Evolutionary conservation across 2,888 invertebrate species (phyloP), one percentile per base, ranked within the genome.

Genomic region (Spodoptera exigua): DNA sequence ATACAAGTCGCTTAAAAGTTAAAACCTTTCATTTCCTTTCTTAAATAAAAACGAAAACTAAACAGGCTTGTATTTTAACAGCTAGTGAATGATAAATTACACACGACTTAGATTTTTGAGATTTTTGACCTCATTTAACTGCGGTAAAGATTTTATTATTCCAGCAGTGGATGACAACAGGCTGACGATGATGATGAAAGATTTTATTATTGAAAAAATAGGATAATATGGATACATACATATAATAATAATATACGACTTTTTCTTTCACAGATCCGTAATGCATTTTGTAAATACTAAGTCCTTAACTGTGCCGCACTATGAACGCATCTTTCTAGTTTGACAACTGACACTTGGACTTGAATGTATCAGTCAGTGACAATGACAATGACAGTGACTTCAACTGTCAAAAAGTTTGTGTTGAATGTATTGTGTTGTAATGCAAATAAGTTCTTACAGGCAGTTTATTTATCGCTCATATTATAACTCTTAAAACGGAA

Each of bases 41-140:
- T 14, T 43, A 16, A 3, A 36, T 17, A 21, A 10, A 16, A 36
- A 51, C 2, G 34, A 27, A 12, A 47, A 43, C 18, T n/a, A 41
- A 18, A n/a, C n/a, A n/a, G 7, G 4, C 16, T 12, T 4, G 12
- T 14, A 35, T 58, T 37, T 44, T n/a, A n/a, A 48, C 9, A 10
- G 36, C 18, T 37, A 46, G 35, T 51, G 41, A 1, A 36, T 51
- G 49, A 43, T 41, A 41, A 66, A 70, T 63, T 37, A 70, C 49
- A 45, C 34, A 54, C 54, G 62, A 70, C n/a, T 49, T 61, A 49
- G 48, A 65, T 70, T 70, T 61, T 13, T 54, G 45, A 69, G n/a
- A n/a, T n/a, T 69, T 66, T 48, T 46, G 37, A 61, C 14, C 17
- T 46, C 11, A 49, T 65, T 61, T 46, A 35, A 37, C 34, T 61